Conservation (phyloP, 2,113 vertebrate species). For the Crotalus helleri region DNA sequence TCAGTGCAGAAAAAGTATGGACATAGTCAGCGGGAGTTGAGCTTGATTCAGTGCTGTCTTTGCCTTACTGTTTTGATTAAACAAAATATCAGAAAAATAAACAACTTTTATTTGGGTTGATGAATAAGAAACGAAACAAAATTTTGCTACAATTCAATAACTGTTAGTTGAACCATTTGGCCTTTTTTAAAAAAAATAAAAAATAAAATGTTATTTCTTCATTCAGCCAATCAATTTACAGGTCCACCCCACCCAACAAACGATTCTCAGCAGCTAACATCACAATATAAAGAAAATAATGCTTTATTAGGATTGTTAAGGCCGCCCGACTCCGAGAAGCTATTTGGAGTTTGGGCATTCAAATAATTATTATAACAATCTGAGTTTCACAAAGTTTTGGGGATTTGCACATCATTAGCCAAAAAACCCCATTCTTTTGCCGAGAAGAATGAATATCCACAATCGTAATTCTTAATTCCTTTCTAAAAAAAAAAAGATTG, state of each 20-base stretch:
- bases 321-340: neutral
- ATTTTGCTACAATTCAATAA: neutral
- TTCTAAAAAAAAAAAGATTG: constrained; percentile 38
- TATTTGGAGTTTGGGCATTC: neutral
- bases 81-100: neutral
- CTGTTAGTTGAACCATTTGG: neutral
- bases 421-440: constrained; percentile 9
- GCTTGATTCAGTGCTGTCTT: no score
- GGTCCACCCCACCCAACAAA: no score
- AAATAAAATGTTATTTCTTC: neutral
- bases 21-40: no score
- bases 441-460: constrained; percentile 17
- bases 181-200: neutral
- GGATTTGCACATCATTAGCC: constrained; percentile 38
- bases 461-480: neutral
- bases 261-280: neutral
- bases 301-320: neutral
- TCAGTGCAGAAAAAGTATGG: no score
- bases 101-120: neutral
- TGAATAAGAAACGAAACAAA: neutral
- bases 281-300: neutral
- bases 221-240: no score
- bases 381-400: constrained; percentile 31
- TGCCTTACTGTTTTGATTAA: no score
- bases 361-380: neutral